A percentile compares a stretch with the other conserved stretches of the same genome.
These are phyloP conservation scores for Chloropsis cyanopogon DNA, from an alignment of 2,113 vertebrate species.

Conservation along the genomic window DNA sequence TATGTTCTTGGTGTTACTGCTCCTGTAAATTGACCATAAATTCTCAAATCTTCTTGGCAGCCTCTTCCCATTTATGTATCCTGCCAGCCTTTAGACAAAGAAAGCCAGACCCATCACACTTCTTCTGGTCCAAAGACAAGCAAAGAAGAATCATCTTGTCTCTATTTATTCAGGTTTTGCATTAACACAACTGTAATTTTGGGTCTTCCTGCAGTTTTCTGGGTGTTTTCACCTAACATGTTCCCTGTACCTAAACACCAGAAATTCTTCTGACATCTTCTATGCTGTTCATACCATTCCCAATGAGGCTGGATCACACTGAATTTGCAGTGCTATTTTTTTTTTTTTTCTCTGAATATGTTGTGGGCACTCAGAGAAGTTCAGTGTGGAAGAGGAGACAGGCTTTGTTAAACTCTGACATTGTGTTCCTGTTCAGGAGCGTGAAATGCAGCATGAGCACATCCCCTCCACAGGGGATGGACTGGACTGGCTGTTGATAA, in stretches of 20 bases:
- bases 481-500: not conserved
- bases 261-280: not conserved
- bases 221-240: fast-evolving
- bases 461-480: not conserved
- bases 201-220: not conserved
- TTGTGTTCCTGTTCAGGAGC: not conserved
- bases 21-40: not conserved
- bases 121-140: not conserved
- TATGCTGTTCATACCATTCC: not conserved
- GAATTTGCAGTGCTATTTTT: not conserved
- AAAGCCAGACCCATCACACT: not conserved
- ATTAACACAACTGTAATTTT: not conserved
- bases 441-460: not conserved
- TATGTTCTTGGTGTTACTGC: not conserved
- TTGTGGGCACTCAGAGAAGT: not conserved
- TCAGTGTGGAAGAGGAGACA: not conserved
- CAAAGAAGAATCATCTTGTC: not conserved
- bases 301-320: not conserved
- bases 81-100: not conserved
- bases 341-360: not conserved
- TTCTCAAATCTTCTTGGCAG: not conserved
- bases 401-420: not conserved
- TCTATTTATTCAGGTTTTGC: not conserved
- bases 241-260: not conserved
- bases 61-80: fast-evolving